Base-by-base conservation (phyloP, 2,113 vertebrate genomes). In the Phrynosoma platyrhinos region DNA sequence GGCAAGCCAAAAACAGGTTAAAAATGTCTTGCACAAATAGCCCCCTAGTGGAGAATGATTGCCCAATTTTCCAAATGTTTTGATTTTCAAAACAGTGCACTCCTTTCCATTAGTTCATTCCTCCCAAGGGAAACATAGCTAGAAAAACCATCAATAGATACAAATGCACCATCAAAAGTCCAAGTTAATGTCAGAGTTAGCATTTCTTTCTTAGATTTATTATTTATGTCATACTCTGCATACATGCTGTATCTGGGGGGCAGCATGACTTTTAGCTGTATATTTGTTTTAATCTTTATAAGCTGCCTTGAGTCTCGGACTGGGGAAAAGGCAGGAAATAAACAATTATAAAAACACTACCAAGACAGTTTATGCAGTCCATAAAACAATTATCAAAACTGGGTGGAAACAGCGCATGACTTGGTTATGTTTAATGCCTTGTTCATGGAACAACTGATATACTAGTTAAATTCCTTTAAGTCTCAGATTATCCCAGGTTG, bases 11-110 rank as follows among this genome's bases (percentile, higher is more conserved):
- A 53, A 2, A 0, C 1, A 76, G 2, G 0, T 0, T 53, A 83
- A 69, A 82, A 9, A 0, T 4, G 23, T 0, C 72, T 0, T 0
- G 87, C 82, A 75, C 53, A 76, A 85, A 78, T 0, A 0, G 80
- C 81, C 27, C 75, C 20, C 82, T 68, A 82, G 82, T 25, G 36
- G 80, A 66, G 66, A 71, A 79, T 52, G 16, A 47, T 3, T 77
- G 64, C 64, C 69, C 66, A 21, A 2, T 82, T n/a, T 62, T 42
- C 16, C 5, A 77, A 84, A 13, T 84, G 27, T 52, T 74, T 27
- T 58, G 5, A 85, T 64, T 10, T 64, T 85, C 72, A 85, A 76
- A 76, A 40, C 23, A 66, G 36, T 16, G 58, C 4, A 47, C 7
- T 25, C 14, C 27, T 32, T 10, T 53, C 7, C n/a, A 30, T 16